These are phyloP conservation scores for Darevskia nairensis DNA, from an alignment of 2,797 vertebrate genomes.

Conservation along the genomic window DNA sequence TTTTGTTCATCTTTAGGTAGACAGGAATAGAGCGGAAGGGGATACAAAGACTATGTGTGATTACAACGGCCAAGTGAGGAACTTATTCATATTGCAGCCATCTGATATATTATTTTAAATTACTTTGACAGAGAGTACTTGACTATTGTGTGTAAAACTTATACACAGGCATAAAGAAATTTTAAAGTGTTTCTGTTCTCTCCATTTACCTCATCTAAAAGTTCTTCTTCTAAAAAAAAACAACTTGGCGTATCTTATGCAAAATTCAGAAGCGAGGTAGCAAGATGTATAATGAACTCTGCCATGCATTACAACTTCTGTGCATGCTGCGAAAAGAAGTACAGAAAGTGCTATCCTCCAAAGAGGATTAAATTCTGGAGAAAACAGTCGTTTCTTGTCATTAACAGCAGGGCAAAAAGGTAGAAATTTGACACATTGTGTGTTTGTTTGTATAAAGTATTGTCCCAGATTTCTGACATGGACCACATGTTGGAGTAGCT, in stretches of 20 bases:
- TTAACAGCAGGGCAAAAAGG: slow-evolving; percentile 7
- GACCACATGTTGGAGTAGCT: background rate
- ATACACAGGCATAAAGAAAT: slow-evolving; percentile 45
- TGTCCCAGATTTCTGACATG: slow-evolving; percentile 48
- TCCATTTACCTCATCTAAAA: background rate
- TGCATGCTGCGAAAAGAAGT: slow-evolving; percentile 52
- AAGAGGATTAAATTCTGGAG: slow-evolving; percentile 22
- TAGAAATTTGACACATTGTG: slow-evolving; percentile 45
- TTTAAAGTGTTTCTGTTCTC: background rate
- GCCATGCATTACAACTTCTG: slow-evolving; percentile 12
- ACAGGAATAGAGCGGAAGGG: slow-evolving; percentile 38
- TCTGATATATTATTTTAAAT: slow-evolving; percentile 46
- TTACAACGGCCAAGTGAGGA: slow-evolving; percentile 26
- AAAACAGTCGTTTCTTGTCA: slow-evolving; percentile 32
- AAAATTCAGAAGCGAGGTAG: slow-evolving; percentile 26
- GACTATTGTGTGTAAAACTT: slow-evolving; percentile 34
- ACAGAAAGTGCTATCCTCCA: slow-evolving; percentile 27
- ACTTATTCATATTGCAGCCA: slow-evolving; percentile 32
- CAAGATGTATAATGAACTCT: slow-evolving; percentile 17
- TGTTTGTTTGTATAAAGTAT: slow-evolving; percentile 40
- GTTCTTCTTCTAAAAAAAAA: background rate
- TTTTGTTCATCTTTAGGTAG: slow-evolving; percentile 51
- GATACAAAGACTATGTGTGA: slow-evolving; percentile 38
- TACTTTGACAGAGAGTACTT: slow-evolving; percentile 41
- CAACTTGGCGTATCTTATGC: slow-evolving; percentile 36